Evolutionary conservation across 35 echinoderm and acorn worm genomes (phyloP), one percentile per base, ranked within the genome.

Genomic region (Heliocidaris erythrogramma): DNA sequence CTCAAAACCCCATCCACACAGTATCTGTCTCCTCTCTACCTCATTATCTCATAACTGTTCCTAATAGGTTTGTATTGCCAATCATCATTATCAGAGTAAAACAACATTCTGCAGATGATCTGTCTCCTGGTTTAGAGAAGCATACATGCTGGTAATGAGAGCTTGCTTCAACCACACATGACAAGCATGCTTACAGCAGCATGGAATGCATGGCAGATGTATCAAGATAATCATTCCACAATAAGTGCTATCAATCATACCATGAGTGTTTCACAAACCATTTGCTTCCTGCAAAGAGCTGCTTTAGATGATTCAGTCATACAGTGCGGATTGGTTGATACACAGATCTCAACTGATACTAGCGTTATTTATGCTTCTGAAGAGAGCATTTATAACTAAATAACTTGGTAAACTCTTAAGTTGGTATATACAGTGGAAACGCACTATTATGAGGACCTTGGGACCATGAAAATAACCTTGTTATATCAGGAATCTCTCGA

Each of bases 21-120:
- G 7, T 56, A 56, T 14, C 65, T 78, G 21, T 78, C 65, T n/a
- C 21, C 65, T 24, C 65, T 21, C 18, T 21, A 27, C 8, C 65
- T 78, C 65, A 78, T 78, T 78, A 78, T 78, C 65, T 78, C 65
- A 78, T 78, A 78, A 78, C 65, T 27, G 65, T 78, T 78, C 27
- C 18, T 78, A 78, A 78, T 78, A 78, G 65, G 65, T 78, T 78
- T 78, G 65, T 24, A 78, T 78, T 78, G 65, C n/a, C 65, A 78
- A 27, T 78, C 65, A 78, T 78, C 65, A 6, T 78, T 78, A 78
- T 78, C 65, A 78, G 21, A 78, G 65, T n/a, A 78, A 78, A 78
- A 18, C 65, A 78, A 78, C 65, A 78, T 78, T 78, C 65, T 78
- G 65, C 65, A 78, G 4, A 78, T 78, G 18, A 78, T 78, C 65